A percentile compares a stretch with the other conserved stretches of the same genome.
Evolutionary conservation across 2,113 vertebrate species (phyloP).

Genomic region (Tinamus guttatus): DNA sequence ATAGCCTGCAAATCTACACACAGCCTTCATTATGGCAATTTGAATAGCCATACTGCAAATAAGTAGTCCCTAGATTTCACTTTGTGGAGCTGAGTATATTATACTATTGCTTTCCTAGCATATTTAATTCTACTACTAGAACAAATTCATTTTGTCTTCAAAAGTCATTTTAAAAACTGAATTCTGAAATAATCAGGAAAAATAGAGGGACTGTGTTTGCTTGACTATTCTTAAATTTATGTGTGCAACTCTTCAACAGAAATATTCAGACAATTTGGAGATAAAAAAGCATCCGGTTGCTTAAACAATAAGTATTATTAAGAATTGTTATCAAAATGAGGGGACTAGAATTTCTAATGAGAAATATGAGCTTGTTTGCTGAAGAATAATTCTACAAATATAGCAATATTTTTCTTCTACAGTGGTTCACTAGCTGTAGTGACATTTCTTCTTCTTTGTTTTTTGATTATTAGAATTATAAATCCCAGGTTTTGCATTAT

Average conservation of each 20-base stretch:
- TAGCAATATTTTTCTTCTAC: not conserved
- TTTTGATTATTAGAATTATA: not conserved
- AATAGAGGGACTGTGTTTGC: not conserved
- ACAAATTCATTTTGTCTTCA: not conserved
- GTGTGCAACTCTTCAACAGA: not conserved
- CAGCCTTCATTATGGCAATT: not conserved
- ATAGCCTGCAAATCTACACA: not conserved
- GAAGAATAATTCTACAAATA: not conserved
- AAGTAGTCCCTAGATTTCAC: not conserved
- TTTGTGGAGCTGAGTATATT: not conserved
- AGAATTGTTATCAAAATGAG: not conserved
- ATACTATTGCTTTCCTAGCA: not conserved
- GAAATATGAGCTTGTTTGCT: not conserved
- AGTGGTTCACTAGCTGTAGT: not conserved
- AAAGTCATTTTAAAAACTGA: not conserved
- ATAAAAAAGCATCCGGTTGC: not conserved
- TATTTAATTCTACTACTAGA: not conserved
- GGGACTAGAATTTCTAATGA: not conserved
- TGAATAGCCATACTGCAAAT: not conserved
- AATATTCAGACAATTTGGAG: not conserved
- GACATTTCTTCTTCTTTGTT: not conserved
- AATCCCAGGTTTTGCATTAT: not conserved
- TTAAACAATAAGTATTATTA: not conserved
- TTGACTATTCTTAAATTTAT: not conserved
- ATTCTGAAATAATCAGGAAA: not conserved